Evolutionary conservation across 2,113 vertebrate genomes (phyloP).

Genomic region (Pogona vitticeps): DNA sequence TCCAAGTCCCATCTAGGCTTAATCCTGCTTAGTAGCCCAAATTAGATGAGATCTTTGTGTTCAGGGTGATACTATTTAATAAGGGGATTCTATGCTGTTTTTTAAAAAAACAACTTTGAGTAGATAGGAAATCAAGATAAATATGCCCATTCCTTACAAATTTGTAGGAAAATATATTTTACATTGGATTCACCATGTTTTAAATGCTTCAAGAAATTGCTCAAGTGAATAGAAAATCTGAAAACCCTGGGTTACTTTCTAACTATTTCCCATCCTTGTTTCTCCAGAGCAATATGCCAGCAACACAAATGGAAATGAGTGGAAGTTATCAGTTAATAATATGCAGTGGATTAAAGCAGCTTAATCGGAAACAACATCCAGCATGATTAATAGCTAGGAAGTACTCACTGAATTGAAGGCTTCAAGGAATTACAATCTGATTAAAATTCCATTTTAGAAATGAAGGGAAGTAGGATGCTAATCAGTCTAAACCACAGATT

Average conservation of each 20-base stretch:
- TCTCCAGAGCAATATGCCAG: conserved; percentile 52
- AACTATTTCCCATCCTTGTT: conserved; percentile 39
- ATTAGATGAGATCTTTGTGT: too few relatives aligned
- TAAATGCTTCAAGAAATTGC: conserved; percentile 49
- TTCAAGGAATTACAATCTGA: conserved; percentile 71
- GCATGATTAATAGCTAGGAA: conserved; percentile 69
- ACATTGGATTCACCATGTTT: background rate
- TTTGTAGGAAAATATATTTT: background rate
- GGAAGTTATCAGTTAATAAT: conserved; percentile 70
- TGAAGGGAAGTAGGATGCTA: conserved; percentile 67
- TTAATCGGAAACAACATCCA: conserved; percentile 69
- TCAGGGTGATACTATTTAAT: too few relatives aligned
- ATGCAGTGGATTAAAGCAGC: conserved; percentile 61
- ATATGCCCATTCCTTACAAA: background rate
- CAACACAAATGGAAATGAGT: conserved; percentile 4
- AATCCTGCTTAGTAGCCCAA: too few relatives aligned
- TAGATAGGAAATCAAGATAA: background rate
- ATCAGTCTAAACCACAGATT: conserved; percentile 69
- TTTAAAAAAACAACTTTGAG: too few relatives aligned
- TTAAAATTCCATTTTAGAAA: conserved; percentile 75
- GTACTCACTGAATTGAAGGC: conserved; percentile 45
- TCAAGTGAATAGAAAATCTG: conserved; percentile 58
- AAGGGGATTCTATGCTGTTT: too few relatives aligned
- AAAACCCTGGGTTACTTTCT: conserved; percentile 23
- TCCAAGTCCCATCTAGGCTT: too few relatives aligned